Conservation (phyloP, 2,113 vertebrate genomes). For the Tachycineta bicolor region DNA sequence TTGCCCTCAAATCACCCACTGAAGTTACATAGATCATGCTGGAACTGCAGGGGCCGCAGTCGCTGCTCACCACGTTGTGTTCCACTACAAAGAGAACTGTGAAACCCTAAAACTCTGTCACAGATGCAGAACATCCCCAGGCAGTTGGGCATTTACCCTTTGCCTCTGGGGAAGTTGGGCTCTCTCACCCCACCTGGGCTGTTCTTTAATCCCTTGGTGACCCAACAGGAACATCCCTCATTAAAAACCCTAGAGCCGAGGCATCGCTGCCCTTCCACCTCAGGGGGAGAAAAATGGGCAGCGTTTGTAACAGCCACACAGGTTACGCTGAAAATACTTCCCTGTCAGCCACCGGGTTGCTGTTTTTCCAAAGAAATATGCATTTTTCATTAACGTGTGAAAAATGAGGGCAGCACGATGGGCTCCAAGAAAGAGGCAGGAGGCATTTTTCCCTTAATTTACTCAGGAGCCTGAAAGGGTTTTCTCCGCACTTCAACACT, state of each 20-base stretch:
- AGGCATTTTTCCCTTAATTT: not conserved
- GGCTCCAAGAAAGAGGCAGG: not conserved
- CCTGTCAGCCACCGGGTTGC: not conserved
- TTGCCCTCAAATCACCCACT: not conserved
- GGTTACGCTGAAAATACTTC: not conserved
- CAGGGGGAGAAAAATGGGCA: not conserved
- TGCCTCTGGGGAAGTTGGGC: not conserved
- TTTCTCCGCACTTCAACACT: not conserved
- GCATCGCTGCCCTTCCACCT: not conserved
- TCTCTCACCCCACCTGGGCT: not conserved
- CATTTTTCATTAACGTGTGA: not conserved
- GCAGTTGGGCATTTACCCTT: fast-evolving
- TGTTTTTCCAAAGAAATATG: not conserved
- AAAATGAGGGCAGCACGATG: not conserved
- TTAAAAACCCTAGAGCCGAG: not conserved
- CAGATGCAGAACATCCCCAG: not conserved
- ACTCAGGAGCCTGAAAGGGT: not conserved
- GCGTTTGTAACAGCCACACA: not conserved
- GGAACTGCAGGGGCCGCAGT: not conserved
- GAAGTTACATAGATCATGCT: fast-evolving
- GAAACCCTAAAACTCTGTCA: not conserved
- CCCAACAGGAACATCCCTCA: fast-evolving
- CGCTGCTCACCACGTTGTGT: fast-evolving
- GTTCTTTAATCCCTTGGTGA: not conserved
- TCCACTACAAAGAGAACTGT: fast-evolving